A percentile compares a stretch with the other conserved stretches of the same genome.
Evolutionary conservation across 2,888 invertebrate genomes (phyloP).

Genomic region (Amphipyra tragopoginis): DNA sequence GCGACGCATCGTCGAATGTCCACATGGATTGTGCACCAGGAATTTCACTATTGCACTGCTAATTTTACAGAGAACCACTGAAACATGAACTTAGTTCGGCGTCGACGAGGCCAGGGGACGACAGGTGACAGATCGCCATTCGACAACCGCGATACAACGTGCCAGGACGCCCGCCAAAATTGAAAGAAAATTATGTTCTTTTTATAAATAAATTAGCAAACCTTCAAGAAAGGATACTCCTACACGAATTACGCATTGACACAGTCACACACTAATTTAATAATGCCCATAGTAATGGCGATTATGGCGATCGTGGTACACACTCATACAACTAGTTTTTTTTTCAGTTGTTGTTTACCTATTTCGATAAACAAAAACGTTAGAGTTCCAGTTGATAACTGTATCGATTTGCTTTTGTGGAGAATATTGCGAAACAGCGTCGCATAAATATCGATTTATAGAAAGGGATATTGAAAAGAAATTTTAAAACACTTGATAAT

Average conservation of each 20-base stretch:
- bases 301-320: conserved; percentile 39
- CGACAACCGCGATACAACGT: conserved; percentile 76
- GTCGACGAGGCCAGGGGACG: conserved; percentile 79
- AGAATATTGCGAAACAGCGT: conserved; percentile 21
- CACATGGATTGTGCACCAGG: conserved; percentile 79
- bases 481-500: conserved; percentile 50
- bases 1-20: conserved; percentile 82
- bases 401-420: conserved; percentile 9
- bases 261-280: conserved; percentile 56
- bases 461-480: conserved; percentile 50
- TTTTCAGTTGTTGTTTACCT: conserved; percentile 55
- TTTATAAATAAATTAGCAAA: conserved; percentile 67
- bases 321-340: conserved; percentile 30
- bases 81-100: conserved; percentile 78
- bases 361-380: conserved; percentile 39
- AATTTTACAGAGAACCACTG: conserved; percentile 81
- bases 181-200: conserved; percentile 74
- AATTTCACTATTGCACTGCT: conserved; percentile 82
- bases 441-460: conserved; percentile 45
- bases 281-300: conserved; percentile 61
- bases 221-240: conserved; percentile 60
- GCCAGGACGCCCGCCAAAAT: conserved; percentile 87
- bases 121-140: conserved; percentile 82
- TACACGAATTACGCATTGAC: conserved; percentile 48
- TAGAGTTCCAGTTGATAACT: neutral